These are phyloP conservation scores for Odontocerum albicorne DNA, from an alignment of 2,888 invertebrate genomes.

Conservation along the genomic window DNA sequence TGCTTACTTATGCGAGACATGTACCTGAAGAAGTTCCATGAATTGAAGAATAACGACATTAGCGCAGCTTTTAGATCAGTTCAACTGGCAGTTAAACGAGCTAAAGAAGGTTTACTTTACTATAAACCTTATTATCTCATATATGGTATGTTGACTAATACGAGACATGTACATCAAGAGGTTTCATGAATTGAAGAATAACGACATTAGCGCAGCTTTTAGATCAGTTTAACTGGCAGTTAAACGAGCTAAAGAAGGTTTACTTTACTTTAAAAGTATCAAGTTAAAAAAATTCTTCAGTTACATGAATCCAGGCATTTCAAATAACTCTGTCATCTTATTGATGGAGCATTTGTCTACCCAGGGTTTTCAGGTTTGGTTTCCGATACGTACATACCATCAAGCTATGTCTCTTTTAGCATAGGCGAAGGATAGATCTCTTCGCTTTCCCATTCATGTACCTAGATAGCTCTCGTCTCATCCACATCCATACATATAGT, in stretches of 20 bases:
- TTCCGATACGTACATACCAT: too few species aligned
- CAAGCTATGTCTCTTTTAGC: too few species aligned
- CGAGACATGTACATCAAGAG: constrained; percentile 49
- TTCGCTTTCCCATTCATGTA: too few species aligned
- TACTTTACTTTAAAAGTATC: too few species aligned
- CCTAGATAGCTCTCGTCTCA: too few species aligned
- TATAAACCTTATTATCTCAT: constrained; percentile 51
- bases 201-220: constrained; percentile 50
- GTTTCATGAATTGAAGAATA: constrained; percentile 44
- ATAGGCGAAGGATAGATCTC: too few species aligned
- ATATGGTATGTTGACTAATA: constrained; percentile 51
- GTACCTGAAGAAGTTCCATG: constrained; percentile 47
- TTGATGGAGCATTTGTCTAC: too few species aligned
- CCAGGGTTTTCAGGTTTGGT: too few species aligned
- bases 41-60: constrained; percentile 45
- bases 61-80: constrained; percentile 52
- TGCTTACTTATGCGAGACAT: constrained; percentile 52
- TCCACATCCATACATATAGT: too few species aligned
- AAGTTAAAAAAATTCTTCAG: too few species aligned
- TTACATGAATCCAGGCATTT: too few species aligned
- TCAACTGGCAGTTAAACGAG: constrained; percentile 55
- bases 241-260: constrained; percentile 57
- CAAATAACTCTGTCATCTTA: too few species aligned
- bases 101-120: constrained; percentile 59
- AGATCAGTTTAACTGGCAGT: constrained; percentile 54